A percentile compares a stretch with the other conserved stretches of the same genome.
Conservation (phyloP, 2,113 vertebrate species). For the Saguinus midas region DNA sequence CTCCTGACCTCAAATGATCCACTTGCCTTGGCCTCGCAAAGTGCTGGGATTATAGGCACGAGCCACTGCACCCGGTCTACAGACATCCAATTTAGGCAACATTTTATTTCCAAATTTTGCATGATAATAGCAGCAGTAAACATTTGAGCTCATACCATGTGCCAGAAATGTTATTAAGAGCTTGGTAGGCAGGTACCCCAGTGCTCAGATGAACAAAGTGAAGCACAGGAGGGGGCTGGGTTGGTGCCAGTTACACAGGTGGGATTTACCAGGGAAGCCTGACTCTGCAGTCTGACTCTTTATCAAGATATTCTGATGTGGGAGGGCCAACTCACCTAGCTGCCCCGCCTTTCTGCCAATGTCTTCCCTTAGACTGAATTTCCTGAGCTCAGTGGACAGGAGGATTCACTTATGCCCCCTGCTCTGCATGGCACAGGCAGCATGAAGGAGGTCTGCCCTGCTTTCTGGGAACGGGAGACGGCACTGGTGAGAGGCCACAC, state of each 20-base stretch:
- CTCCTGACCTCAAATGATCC: too few relatives aligned
- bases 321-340: neutral
- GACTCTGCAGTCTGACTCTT: neutral
- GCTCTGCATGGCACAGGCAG: neutral
- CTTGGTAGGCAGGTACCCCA: neutral
- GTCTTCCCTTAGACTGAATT: neutral
- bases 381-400: neutral
- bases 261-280: neutral
- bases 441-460: neutral
- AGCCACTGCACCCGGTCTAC: too few relatives aligned
- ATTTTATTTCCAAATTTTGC: neutral
- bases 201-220: neutral
- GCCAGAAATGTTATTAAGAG: neutral
- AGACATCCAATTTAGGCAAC: neutral
- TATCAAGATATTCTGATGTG: neutral
- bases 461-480: neutral
- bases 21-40: too few relatives aligned
- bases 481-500: neutral
- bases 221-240: neutral
- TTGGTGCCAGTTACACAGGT: neutral
- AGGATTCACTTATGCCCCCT: neutral
- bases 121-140: neutral
- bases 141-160: rapidly evolving
- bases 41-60: too few relatives aligned
- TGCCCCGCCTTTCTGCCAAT: neutral